phyloP scores from a whole-genome alignment of 2,888 invertebrate genomes.

The Dolichopus griseipennis region DNA sequence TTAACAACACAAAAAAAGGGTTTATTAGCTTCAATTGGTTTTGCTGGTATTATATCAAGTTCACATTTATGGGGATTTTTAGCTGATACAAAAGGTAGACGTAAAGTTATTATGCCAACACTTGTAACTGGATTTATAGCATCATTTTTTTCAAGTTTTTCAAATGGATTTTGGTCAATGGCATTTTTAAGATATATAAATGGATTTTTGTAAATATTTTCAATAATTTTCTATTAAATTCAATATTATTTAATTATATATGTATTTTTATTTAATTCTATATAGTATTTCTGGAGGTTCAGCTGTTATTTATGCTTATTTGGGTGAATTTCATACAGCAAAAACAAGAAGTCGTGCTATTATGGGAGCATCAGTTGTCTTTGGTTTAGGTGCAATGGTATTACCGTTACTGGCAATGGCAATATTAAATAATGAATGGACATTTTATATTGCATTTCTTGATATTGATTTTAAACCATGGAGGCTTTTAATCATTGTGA shows the following conservation, averaged over 20 bases:
- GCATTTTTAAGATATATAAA: slow-evolving; percentile 46
- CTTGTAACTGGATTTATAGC: slow-evolving; percentile 43
- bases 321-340: slow-evolving; percentile 47
- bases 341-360: slow-evolving; percentile 43
- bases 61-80: slow-evolving; percentile 51
- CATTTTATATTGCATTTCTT: slow-evolving; percentile 28
- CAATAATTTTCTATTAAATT: neutral
- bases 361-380: slow-evolving; percentile 36
- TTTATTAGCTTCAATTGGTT: slow-evolving; percentile 39
- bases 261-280: slow-evolving; percentile 11
- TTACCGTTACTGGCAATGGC: slow-evolving; percentile 37
- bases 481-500: slow-evolving; percentile 36
- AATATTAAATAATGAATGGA: slow-evolving; percentile 36
- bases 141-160: slow-evolving; percentile 45
- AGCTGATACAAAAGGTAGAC: slow-evolving; percentile 48
- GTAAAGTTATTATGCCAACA: slow-evolving; percentile 44
- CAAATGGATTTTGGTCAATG: slow-evolving; percentile 45
- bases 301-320: slow-evolving; percentile 46
- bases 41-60: slow-evolving; percentile 45
- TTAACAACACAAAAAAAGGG: slow-evolving; percentile 40
- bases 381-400: slow-evolving; percentile 35
- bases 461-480: slow-evolving; percentile 35
- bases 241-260: neutral
- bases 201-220: slow-evolving; percentile 46
- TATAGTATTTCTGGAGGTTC: slow-evolving; percentile 43